A percentile compares a stretch with the other conserved stretches of the same genome.
These are phyloP conservation scores for Piprites chloris DNA, from an alignment of 2,113 vertebrate genomes.

Conservation along the genomic window DNA sequence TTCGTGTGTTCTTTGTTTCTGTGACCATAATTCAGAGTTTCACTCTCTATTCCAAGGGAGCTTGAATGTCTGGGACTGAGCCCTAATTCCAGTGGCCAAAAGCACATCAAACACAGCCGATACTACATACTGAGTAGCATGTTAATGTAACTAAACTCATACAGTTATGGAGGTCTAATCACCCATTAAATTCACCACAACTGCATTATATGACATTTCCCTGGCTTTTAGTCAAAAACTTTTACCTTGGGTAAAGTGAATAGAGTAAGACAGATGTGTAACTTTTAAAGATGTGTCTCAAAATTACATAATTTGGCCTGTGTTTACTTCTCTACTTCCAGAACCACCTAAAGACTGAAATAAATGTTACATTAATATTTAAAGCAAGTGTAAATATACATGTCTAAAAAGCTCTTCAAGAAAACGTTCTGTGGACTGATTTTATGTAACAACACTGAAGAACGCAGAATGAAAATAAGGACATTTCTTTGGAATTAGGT, in stretches of 20 bases:
- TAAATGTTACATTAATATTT: not conserved
- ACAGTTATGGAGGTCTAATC: not conserved
- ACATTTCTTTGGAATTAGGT: not conserved
- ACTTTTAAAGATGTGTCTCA: not conserved
- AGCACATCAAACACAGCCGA: not conserved
- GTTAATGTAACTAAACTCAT: not conserved
- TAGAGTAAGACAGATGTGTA: not conserved
- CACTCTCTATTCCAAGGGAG: not conserved
- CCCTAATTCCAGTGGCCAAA: not conserved
- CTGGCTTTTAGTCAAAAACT: not conserved
- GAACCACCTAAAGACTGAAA: not conserved
- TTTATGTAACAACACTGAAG: not conserved
- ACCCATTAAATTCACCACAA: not conserved
- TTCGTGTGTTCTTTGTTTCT: not conserved
- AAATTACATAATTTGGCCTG: not conserved
- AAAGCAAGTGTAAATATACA: not conserved
- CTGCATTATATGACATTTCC: not conserved
- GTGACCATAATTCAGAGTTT: not conserved
- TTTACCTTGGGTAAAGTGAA: not conserved
- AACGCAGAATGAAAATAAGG: not conserved
- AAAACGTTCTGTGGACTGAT: not conserved
- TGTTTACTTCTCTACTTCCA: not conserved
- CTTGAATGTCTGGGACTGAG: not conserved
- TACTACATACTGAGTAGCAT: not conserved
- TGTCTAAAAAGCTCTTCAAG: not conserved